Conservation (phyloP, 37 sponge, comb jelly and placozoan species). For the Geodia barretti region DNA sequence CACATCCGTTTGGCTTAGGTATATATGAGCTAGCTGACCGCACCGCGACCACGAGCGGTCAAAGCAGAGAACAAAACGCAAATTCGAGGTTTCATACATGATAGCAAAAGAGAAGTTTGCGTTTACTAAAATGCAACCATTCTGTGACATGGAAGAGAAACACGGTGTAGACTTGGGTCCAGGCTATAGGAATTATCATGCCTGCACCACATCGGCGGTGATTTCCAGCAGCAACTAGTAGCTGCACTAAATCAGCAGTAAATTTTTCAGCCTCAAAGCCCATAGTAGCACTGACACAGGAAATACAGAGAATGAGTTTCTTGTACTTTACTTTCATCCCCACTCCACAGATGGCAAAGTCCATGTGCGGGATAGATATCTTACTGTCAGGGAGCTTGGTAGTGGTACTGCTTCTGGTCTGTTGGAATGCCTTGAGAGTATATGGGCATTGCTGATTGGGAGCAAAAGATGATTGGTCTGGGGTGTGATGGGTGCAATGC, state of each 20-base stretch:
- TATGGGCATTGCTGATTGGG: slow-evolving; percentile 20
- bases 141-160: slow-evolving; percentile 55
- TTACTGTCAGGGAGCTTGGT: slow-evolving; percentile 21
- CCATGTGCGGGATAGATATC: slow-evolving; percentile 14
- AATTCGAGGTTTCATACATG: slow-evolving; percentile 51
- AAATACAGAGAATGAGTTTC: slow-evolving; percentile 11
- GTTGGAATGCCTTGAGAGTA: slow-evolving; percentile 28
- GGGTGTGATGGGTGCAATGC: slow-evolving; percentile 56
- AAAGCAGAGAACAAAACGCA: slow-evolving; percentile 1
- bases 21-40: too few relatives aligned
- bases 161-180: slow-evolving; percentile 55
- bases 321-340: slow-evolving; percentile 13
- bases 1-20: slow-evolving; percentile 28
- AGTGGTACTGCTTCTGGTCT: slow-evolving; percentile 23
- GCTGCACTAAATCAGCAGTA: too few relatives aligned
- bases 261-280: slow-evolving; percentile 31
- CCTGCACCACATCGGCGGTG: slow-evolving; percentile 41
- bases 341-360: slow-evolving; percentile 29
- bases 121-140: slow-evolving; percentile 39
- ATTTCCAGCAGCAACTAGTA: too few relatives aligned
- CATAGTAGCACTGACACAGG: slow-evolving; percentile 38
- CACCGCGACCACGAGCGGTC: too few relatives aligned
- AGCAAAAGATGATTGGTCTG: slow-evolving; percentile 53
- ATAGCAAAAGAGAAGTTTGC: slow-evolving; percentile 46
- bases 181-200: slow-evolving; percentile 36